Evolutionary conservation across 2,888 invertebrate genomes (phyloP).

Genomic region (Acanthosepion esculentum): DNA sequence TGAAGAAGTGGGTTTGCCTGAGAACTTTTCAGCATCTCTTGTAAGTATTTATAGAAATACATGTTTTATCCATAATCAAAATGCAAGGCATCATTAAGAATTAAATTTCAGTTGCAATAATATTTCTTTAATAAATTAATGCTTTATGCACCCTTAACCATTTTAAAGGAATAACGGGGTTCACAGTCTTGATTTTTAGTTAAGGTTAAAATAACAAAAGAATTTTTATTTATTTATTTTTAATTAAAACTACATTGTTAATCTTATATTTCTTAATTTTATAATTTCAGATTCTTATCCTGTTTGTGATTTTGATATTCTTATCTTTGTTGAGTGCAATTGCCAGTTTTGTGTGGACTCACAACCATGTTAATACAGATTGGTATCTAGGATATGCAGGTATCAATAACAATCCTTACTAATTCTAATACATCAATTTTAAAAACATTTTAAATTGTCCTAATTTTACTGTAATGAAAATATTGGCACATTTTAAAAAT

Average conservation of each 20-base stretch:
- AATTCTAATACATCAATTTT: no score
- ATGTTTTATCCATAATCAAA: no score
- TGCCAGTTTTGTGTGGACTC: conserved; percentile 90
- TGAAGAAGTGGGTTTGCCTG: no score
- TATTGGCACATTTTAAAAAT: no score
- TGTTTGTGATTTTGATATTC: conserved; percentile 91
- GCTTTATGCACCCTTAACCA: no score
- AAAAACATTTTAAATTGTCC: no score
- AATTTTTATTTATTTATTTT: background rate
- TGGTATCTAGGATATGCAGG: conserved; percentile 91
- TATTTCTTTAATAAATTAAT: background rate
- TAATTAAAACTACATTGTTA: background rate
- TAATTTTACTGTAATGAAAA: no score
- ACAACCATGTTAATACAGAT: conserved; percentile 79
- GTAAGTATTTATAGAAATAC: no score
- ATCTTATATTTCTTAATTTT: background rate
- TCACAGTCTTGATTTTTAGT: no score
- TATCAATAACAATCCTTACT: conserved; percentile 72
- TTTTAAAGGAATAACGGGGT: no score
- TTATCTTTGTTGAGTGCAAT: conserved; percentile 92
- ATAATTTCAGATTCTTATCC: conserved; percentile 84
- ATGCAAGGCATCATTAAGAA: background rate
- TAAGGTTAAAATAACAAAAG: background rate
- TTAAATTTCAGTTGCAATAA: background rate
- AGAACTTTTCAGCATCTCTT: no score